Conservation (phyloP, 2,113 vertebrate species). For the Scortum barcoo region DNA sequence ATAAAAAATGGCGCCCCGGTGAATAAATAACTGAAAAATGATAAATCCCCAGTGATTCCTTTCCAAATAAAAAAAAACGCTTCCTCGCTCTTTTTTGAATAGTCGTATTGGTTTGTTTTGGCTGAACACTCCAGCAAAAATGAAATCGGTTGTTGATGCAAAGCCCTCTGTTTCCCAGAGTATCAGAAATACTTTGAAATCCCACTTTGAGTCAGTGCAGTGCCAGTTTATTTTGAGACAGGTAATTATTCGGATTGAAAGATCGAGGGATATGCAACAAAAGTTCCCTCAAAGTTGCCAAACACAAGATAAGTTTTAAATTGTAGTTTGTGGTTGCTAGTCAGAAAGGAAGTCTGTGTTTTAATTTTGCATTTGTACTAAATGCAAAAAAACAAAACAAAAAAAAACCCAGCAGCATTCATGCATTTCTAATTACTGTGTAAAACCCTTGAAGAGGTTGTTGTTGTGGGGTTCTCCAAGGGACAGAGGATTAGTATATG, state of each 20-base stretch:
- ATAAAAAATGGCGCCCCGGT: conserved; percentile 6
- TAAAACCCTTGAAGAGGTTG: conserved; percentile 1
- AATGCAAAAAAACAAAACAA: not conserved
- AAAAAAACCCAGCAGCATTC: too few relatives aligned
- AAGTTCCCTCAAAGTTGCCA: conserved; percentile 3
- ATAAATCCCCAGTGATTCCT: not conserved
- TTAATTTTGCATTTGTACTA: not conserved
- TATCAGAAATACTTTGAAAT: conserved; percentile 38
- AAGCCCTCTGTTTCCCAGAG: conserved; percentile 3
- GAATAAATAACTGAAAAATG: conserved; percentile 30
- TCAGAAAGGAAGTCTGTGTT: not conserved
- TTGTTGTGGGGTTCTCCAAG: not conserved
- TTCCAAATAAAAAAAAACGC: not conserved
- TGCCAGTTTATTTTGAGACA: conserved; percentile 12
- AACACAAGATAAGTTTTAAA: conserved; percentile 1
- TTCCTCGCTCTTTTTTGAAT: not conserved
- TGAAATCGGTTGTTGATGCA: conserved; percentile 22
- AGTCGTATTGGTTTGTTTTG: conserved; percentile 26
- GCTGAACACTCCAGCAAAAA: conserved; percentile 22
- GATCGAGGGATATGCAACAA: not conserved
- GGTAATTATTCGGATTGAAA: conserved; percentile 19
- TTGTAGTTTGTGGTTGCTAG: not conserved
- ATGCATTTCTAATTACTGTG: not conserved
- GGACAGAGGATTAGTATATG: not conserved
- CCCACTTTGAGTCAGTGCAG: conserved; percentile 17